Evolutionary conservation across 2,797 vertebrate genomes (phyloP), one percentile per base, ranked within the genome.

Genomic region (Emydoidea blandingii): DNA sequence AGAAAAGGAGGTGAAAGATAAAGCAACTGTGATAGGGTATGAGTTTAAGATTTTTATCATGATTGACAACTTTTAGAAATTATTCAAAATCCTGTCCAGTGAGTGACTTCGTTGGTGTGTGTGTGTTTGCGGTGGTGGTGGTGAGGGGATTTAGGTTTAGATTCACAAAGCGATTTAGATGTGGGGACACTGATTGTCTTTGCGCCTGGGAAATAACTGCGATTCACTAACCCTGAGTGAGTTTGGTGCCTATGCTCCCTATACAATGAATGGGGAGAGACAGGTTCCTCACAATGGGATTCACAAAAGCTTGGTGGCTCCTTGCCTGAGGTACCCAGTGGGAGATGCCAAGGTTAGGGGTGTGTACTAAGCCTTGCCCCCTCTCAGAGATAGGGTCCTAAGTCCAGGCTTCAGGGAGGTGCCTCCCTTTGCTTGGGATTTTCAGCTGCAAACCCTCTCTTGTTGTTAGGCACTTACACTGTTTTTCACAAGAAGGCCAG

Each of bases 31-130:
- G 23, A 41, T 83, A 49, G 50, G 57, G 57, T 80, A 37, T 74
- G 56, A 7, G 6, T 81, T 10, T 0, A 84, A 88, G 41, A 72
- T 34, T 6, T 4, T 88, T 15, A 72, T 4, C 10, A 27, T 85
- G 79, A 91, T 81, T 53, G 14, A 86, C 29, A 88, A 25, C 83
- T 93, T 94, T 91, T 79, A 89, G 79, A 86, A 90, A 21, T 23
- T 34, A 21, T 0, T 2, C 18, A 81, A 41, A 23, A 50, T 90
- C 16, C 25, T 54, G 18, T 19, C 84, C 21, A 34, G 5, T 14
- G 47, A 0, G 16, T 25, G 6, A 5, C 12, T 94, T 49, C 80
- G 8, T 31, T 93, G 65, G n/a, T 44, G 79, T 12, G 29, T 34
- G 57, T 59, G 57, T 62, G 31, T 31, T 59, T 59, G 27, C 4